Percentiles rank a stretch among this genome's conserved stretches.
These are phyloP conservation scores for Sceliomorpha sp. DNA, from an alignment of 2,888 invertebrate species.

Conservation along the genomic window DNA sequence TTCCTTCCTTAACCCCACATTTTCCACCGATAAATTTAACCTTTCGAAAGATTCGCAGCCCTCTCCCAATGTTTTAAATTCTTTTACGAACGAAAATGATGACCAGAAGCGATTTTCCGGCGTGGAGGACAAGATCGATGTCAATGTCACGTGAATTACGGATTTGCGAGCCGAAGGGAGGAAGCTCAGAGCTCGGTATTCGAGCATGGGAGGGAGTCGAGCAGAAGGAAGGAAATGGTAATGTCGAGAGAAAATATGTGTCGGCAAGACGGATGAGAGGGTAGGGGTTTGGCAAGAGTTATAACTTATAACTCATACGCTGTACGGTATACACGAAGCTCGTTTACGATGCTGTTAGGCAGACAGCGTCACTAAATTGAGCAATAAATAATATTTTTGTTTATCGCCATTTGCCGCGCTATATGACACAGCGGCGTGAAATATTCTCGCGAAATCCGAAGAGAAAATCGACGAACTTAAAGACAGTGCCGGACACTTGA, in stretches of 20 bases:
- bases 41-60: too few relatives aligned
- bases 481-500: slow-evolving; percentile 20
- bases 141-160: slow-evolving; percentile 43
- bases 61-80: slow-evolving; percentile 14
- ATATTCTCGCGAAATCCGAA: slow-evolving; percentile 34
- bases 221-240: slow-evolving; percentile 55
- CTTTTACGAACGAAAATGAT: slow-evolving; percentile 27
- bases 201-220: slow-evolving; percentile 37
- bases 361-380: slow-evolving; percentile 55
- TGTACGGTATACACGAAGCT: slow-evolving; percentile 50
- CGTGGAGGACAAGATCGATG: slow-evolving; percentile 47
- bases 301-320: slow-evolving; percentile 50
- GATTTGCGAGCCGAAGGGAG: not conserved
- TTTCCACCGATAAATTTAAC: too few relatives aligned
- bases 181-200: slow-evolving; percentile 37
- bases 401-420: slow-evolving; percentile 44
- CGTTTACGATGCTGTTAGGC: slow-evolving; percentile 56
- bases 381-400: slow-evolving; percentile 58
- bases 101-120: slow-evolving; percentile 43
- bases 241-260: slow-evolving; percentile 57
- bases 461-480: slow-evolving; percentile 28
- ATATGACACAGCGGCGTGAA: slow-evolving; percentile 22
- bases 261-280: slow-evolving; percentile 44
- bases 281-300: slow-evolving; percentile 36
- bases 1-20: too few relatives aligned